Base-by-base conservation (phyloP, 2,113 vertebrate genomes). In the Oncorhynchus clarkii region DNA sequence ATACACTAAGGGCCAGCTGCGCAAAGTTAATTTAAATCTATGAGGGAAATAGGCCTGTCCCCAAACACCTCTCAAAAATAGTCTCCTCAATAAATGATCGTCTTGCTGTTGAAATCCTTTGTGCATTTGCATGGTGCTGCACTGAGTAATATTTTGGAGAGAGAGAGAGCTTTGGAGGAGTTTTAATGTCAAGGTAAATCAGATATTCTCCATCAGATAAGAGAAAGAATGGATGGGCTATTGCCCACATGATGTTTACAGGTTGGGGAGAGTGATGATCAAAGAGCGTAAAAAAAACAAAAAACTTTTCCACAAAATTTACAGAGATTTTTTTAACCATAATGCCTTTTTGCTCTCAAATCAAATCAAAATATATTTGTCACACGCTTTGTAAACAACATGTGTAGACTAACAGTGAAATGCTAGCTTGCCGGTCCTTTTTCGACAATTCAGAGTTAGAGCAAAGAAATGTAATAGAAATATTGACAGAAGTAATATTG, bases 331-430 rank as follows among this genome's bases (percentile, higher is more conserved):
- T 39, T 8, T 39, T 39, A 39, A 39, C 6, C 70, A 82, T 75
- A 86, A 86, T 82, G 60, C 71, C 80, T n/a, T 20, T 57, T 54
- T 59, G 9, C 4, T 24, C 22, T n/a, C 29, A 39, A 39, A 39
- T 39, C 39, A 39, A 39, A 39, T 39, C 34, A 39, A 8, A 9
- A 9, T 45, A 2, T 45, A 11, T 45, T 45, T 45, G 39, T 45
- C 39, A 45, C 39, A 45, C 39, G 39, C 39, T 45, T 45, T 9
- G 39, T 45, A 45, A 45, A 45, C 39, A 45, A 11, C 39, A 45
- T 9, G 39, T 11, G 8, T 20, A 26, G 12, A 26, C 57, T 22
- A 74, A 39, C 34, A 39, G 34, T 39, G 34, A 45, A 45, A 45
- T 11, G 9, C 39, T 45, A 2, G 8, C 39, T 9, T 11, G 39